These are phyloP conservation scores for Caenorhabditis sp. DNA, from an alignment of 2,888 invertebrate genomes.

Conservation along the genomic window DNA sequence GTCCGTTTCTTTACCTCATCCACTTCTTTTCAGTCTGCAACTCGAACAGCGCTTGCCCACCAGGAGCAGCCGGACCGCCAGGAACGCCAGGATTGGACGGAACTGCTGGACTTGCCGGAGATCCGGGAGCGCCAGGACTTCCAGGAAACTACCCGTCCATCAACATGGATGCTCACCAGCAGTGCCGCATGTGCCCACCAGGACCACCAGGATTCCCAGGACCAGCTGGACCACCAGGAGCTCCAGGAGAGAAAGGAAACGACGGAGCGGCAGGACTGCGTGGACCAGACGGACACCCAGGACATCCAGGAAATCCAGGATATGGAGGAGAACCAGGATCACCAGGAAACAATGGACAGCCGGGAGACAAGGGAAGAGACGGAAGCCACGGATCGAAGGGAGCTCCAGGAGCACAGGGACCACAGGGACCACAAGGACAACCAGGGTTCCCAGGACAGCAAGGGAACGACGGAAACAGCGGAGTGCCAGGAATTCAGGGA, in stretches of 20 bases:
- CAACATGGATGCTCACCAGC: constrained; percentile 66
- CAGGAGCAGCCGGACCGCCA: constrained; percentile 59
- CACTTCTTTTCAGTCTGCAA: constrained; percentile 54
- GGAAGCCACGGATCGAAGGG: constrained; percentile 61
- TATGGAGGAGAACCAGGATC: constrained; percentile 65
- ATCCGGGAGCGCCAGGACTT: constrained; percentile 60
- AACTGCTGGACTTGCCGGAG: constrained; percentile 60
- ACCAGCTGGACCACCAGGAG: constrained; percentile 66
- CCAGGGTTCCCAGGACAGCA: constrained; percentile 65
- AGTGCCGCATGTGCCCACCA: constrained; percentile 69
- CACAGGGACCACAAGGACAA: constrained; percentile 62
- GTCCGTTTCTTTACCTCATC: background rate
- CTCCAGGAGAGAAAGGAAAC: constrained; percentile 61
- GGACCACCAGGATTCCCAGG: constrained; percentile 69
- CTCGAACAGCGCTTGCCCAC: constrained; percentile 62
- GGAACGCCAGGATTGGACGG: constrained; percentile 65
- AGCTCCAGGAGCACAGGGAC: constrained; percentile 64
- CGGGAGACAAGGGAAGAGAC: constrained; percentile 65
- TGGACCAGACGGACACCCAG: constrained; percentile 67
- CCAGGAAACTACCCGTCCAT: constrained; percentile 70
- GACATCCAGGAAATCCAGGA: constrained; percentile 63
- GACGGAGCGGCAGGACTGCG: constrained; percentile 59
- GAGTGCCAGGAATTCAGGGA: constrained; percentile 56
- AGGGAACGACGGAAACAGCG: constrained; percentile 67
- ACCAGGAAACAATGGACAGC: constrained; percentile 64